Evolutionary conservation across 92 coral and sea anemone species (phyloP).

Genomic region (Paramuricea clavata): DNA sequence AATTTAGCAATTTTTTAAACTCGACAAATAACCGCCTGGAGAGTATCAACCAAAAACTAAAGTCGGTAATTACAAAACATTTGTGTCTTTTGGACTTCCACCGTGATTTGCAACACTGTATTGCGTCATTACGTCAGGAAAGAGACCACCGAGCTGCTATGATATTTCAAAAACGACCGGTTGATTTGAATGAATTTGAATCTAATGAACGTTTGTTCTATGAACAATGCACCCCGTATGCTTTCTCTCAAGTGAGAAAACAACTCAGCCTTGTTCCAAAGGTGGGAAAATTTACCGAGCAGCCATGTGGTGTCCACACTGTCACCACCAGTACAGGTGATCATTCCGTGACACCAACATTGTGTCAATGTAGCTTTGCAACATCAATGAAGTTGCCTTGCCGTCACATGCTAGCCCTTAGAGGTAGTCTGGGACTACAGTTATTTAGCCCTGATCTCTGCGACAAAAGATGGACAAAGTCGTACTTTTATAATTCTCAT

Average conservation of each 20-base stretch:
- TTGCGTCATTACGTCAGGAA: constrained; percentile 49
- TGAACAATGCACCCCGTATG: constrained; percentile 57
- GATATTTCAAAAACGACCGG: constrained; percentile 62
- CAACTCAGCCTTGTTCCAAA: constrained; percentile 32
- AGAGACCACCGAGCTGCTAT: constrained; percentile 52
- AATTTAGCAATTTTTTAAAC: constrained; percentile 50
- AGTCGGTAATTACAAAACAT: constrained; percentile 53
- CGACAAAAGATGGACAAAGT: constrained; percentile 55
- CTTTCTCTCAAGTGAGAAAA: constrained; percentile 45
- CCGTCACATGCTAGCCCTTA: constrained; percentile 53
- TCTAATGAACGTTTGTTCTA: constrained; percentile 26
- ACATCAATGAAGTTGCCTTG: constrained; percentile 62
- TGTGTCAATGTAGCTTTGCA: constrained; percentile 41
- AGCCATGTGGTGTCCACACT: neutral
- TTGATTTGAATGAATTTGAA: constrained; percentile 32
- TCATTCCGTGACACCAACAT: constrained; percentile 5
- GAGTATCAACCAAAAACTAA: constrained; percentile 67
- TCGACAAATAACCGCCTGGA: constrained; percentile 67
- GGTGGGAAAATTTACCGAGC: constrained; percentile 4
- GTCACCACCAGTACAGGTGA: neutral
- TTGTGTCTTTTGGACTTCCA: constrained; percentile 56
- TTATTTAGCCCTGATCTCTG: constrained; percentile 26
- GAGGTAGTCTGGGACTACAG: constrained; percentile 26
- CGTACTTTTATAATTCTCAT: constrained; percentile 38
- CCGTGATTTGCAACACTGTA: constrained; percentile 51